phyloP scores from a whole-genome alignment of 2,888 invertebrate genomes.

The Tenthredo mesomela region DNA sequence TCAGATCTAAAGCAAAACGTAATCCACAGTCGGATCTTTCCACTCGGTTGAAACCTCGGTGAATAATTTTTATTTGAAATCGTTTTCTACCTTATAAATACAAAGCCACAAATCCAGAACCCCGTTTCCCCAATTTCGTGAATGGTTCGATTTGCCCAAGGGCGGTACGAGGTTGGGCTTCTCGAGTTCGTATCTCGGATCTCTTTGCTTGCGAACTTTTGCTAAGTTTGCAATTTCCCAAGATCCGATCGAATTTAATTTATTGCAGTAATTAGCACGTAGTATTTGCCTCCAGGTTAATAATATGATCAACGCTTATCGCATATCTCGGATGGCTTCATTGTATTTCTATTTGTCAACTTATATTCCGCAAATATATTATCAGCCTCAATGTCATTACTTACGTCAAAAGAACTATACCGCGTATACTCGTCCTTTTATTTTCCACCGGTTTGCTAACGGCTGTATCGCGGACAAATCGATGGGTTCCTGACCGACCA shows the following conservation, averaged over 20 bases:
- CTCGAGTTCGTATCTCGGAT: conserved; percentile 47
- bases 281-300: conserved; percentile 59
- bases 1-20: neutral
- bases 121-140: conserved; percentile 12
- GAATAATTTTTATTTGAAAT: conserved; percentile 34
- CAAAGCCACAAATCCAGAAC: conserved; percentile 20
- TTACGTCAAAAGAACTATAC: conserved; percentile 30
- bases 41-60: neutral
- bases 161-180: neutral
- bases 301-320: conserved; percentile 49
- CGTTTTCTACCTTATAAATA: neutral
- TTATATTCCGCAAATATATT: neutral
- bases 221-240: conserved; percentile 54
- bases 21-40: neutral
- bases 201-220: conserved; percentile 42
- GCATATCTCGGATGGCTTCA: neutral
- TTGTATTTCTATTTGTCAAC: neutral
- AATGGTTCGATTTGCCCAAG: conserved; percentile 30
- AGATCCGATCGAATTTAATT: conserved; percentile 60
- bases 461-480: conserved; percentile 28
- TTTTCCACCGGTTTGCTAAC: conserved; percentile 26
- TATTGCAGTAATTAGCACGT: conserved; percentile 59
- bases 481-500: conserved; percentile 35
- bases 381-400: neutral
- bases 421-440: neutral